Evolutionary conservation across 2,113 vertebrate genomes (phyloP).

Genomic region (Natator depressus): DNA sequence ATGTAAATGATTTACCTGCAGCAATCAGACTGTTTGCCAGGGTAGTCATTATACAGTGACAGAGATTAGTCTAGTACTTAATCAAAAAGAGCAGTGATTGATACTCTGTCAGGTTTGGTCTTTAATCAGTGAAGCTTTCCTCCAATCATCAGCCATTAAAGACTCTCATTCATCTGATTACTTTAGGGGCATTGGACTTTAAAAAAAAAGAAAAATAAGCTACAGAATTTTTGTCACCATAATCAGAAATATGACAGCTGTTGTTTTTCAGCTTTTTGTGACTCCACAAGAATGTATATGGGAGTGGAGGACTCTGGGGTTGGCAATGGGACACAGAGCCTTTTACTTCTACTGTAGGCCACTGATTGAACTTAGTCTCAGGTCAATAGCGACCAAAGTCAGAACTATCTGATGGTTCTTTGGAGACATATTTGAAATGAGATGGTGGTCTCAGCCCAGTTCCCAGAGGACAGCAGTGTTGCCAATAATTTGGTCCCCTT

Average conservation of each 20-base stretch:
- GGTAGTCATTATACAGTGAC: constrained; percentile 70
- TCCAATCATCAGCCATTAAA: constrained; percentile 63
- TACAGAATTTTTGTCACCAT: neutral
- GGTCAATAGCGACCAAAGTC: neutral
- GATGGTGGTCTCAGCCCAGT: neutral
- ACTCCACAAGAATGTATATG: neutral
- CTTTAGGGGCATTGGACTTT: constrained; percentile 39
- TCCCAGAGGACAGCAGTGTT: neutral
- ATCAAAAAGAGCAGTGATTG: constrained; percentile 75
- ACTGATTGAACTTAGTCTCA: neutral
- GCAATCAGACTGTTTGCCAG: constrained; percentile 70
- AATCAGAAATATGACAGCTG: neutral
- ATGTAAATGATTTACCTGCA: constrained; percentile 69
- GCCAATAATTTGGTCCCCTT: neutral
- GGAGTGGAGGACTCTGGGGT: neutral
- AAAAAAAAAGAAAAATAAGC: constrained; percentile 2
- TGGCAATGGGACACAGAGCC: neutral
- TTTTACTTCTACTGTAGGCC: neutral
- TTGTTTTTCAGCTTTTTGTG: neutral
- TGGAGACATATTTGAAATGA: neutral
- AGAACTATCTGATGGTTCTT: constrained; percentile 16
- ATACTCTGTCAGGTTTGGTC: constrained; percentile 63
- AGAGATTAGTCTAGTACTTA: constrained; percentile 72
- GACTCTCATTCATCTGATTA: constrained; percentile 61
- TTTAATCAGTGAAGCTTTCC: constrained; percentile 73